Base-by-base conservation (phyloP, 2,888 invertebrate species). In the Cryptosula pallasiana region DNA sequence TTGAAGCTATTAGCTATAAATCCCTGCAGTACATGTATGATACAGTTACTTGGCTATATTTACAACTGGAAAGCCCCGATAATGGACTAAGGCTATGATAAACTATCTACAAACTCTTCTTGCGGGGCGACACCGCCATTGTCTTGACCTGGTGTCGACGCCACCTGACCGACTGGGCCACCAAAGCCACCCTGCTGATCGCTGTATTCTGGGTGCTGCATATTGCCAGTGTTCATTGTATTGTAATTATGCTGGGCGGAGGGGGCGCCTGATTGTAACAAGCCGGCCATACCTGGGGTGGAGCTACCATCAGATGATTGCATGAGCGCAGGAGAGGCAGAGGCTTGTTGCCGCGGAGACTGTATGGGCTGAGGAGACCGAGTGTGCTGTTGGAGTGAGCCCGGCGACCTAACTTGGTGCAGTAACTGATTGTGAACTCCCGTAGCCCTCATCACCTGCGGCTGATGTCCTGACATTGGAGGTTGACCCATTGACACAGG, bases 291-390 rank as follows among this genome's bases (percentile, higher is more conserved):
- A 23, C 57, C 57, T 9, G 5, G 9, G 5, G 27, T 32, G 32
- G 29, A 13, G n/a, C n/a, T n/a, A n/a, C n/a, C n/a, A n/a, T 32
- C 63, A 2, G 27, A 16, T 63, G 63, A 34, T 27, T 27, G 32
- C 63, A 63, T 27, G 32, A 63, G 20, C 3, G 63, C 63, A 5
- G 63, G 63, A 9, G 63, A 63, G 27, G 63, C 63, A 13, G 63
- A 63, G 32, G 32, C 29, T 32, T 25, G 63, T n/a, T 63, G 63
- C 5, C 63, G 29, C 1, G 63, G 63, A 63, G 63, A 63, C 27
- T 63, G 63, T 13, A 27, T 25, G 13, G 27, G 63, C n/a, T 63
- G 63, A 32, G 63, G 63, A 63, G 63, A 63, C 5, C 63, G 63
- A 13, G 63, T 63, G 32, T 63, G 63, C 9, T 63, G 63, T n/a